Evolutionary conservation across 2,113 vertebrate genomes (phyloP).

Genomic region (Paramisgurnus dabryanus): DNA sequence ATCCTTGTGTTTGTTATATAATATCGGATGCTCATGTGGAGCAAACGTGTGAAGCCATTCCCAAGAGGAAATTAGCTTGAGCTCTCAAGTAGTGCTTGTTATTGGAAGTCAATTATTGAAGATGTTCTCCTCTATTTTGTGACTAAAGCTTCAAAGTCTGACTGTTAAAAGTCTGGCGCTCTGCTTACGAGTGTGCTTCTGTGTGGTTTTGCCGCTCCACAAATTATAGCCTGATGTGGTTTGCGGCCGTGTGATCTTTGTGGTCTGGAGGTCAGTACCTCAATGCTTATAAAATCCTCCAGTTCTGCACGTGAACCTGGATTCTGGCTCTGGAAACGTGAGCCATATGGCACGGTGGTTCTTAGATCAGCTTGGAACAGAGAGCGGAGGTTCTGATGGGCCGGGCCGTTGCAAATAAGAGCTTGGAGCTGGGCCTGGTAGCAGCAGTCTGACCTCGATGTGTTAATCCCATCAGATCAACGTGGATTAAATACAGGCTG

Average conservation of each 20-base stretch:
- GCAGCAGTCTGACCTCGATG: slow-evolving; percentile 64
- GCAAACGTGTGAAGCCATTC: slow-evolving; percentile 4
- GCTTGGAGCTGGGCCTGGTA: slow-evolving; percentile 37
- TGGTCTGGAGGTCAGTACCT: slow-evolving; percentile 29
- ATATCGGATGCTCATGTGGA: neutral
- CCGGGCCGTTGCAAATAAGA: slow-evolving; percentile 4
- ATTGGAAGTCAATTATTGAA: slow-evolving; percentile 14
- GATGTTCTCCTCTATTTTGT: slow-evolving; percentile 6
- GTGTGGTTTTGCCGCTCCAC: slow-evolving; percentile 23
- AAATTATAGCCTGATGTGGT: slow-evolving; percentile 21
- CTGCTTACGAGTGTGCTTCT: slow-evolving; percentile 30
- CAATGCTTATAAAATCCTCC: slow-evolving; percentile 20
- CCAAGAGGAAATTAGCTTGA: neutral
- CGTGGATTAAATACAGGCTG: slow-evolving; percentile 68
- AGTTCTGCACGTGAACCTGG: neutral
- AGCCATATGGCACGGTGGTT: slow-evolving; percentile 39
- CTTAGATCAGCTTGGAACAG: slow-evolving; percentile 22
- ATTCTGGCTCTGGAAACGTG: slow-evolving; percentile 20
- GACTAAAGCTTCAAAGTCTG: neutral
- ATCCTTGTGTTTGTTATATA: neutral
- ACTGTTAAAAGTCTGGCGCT: neutral
- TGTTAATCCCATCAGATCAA: slow-evolving; percentile 81
- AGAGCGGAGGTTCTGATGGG: slow-evolving; percentile 11
- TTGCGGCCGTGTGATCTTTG: slow-evolving; percentile 12
- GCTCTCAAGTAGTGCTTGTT: slow-evolving; percentile 25